phyloP scores from a whole-genome alignment of 1,140 invertebrate species.

The Drosophila pandora region DNA sequence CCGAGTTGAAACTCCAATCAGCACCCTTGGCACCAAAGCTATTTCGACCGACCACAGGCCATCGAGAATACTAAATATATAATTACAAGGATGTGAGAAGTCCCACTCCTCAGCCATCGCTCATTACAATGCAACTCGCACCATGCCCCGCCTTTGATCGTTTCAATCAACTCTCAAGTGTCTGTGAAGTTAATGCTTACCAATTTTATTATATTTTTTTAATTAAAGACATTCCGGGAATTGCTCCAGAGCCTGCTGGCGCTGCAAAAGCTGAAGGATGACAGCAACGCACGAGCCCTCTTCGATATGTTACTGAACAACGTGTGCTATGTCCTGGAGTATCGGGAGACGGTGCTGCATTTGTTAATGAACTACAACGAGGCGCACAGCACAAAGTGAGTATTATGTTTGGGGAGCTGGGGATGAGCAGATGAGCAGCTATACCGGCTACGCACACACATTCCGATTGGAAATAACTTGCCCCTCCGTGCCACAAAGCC shows the following conservation, averaged over 20 bases:
- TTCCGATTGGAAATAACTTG: constrained; percentile 66
- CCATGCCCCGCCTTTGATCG: neutral
- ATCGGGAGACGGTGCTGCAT: constrained; percentile 94
- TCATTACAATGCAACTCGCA: constrained; percentile 38
- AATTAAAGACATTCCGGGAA: constrained; percentile 88
- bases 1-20: constrained; percentile 13
- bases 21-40: constrained; percentile 6
- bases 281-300: constrained; percentile 88
- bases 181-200: constrained; percentile 57
- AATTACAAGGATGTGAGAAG: constrained; percentile 6
- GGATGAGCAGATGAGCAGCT: neutral
- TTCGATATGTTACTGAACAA: constrained; percentile 95
- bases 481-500: constrained; percentile 18
- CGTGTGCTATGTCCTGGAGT: constrained; percentile 97
- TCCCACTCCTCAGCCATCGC: constrained; percentile 15
- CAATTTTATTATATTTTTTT: constrained; percentile 82
- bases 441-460: constrained; percentile 29
- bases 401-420: constrained; percentile 17
- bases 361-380: constrained; percentile 93
- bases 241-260: constrained; percentile 89
- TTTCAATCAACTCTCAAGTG: constrained; percentile 30
- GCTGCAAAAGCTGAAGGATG: constrained; percentile 91
- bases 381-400: constrained; percentile 92
- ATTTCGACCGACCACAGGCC: constrained; percentile 3
- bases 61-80: constrained; percentile 5